Percentiles rank a stretch among this genome's conserved stretches.
Conservation (phyloP, 2,797 vertebrate genomes). For the Syngnathus rostellatus region DNA sequence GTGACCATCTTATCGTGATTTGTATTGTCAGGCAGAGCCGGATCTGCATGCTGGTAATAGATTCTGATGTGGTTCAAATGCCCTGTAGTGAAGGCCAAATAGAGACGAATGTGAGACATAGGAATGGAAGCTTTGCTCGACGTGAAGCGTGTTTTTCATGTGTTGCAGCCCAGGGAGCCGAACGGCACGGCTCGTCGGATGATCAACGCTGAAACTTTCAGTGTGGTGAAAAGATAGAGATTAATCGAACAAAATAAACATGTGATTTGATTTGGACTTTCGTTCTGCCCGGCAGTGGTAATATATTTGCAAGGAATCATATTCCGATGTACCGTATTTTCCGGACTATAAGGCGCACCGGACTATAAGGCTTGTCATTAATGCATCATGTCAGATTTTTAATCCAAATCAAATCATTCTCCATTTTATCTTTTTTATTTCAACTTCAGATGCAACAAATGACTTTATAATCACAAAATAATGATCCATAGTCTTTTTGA, state of each 20-base stretch:
- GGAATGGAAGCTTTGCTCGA: constrained; percentile 37
- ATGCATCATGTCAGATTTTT: too few species aligned
- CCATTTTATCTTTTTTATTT: too few species aligned
- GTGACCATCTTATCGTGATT: constrained; percentile 66
- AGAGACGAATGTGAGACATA: constrained; percentile 66
- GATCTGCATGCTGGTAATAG: constrained; percentile 67
- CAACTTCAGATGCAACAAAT: too few species aligned
- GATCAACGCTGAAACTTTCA: background rate
- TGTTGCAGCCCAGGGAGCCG: constrained; percentile 18
- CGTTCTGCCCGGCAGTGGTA: too few species aligned
- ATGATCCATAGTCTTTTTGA: too few species aligned
- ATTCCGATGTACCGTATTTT: background rate
- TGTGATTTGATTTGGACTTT: too few species aligned
- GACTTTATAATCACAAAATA: too few species aligned
- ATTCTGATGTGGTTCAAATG: constrained; percentile 68
- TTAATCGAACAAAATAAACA: too few species aligned
- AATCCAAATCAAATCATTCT: too few species aligned
- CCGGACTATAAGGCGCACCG: too few species aligned
- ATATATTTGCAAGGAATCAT: constrained; percentile 19
- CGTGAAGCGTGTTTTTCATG: constrained; percentile 46
- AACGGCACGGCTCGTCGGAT: constrained; percentile 5
- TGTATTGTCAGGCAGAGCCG: constrained; percentile 62
- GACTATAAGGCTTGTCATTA: too few species aligned
- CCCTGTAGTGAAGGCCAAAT: constrained; percentile 60
- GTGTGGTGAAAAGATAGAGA: background rate